phyloP scores from a whole-genome alignment of 1,140 invertebrate genomes.

The Listronotus bonariensis region DNA sequence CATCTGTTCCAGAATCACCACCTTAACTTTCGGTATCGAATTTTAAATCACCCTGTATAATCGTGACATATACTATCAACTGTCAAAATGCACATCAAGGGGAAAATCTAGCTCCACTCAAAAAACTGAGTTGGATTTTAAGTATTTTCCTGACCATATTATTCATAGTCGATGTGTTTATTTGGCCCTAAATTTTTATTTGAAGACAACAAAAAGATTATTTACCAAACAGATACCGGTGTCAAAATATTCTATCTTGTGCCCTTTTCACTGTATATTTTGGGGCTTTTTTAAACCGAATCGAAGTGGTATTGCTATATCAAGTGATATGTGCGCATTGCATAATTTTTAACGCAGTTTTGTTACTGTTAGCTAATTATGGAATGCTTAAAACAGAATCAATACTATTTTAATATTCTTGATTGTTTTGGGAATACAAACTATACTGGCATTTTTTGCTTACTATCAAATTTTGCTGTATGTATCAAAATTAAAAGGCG shows the following conservation, averaged over 20 bases:
- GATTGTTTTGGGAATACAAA: background rate
- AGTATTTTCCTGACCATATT: background rate
- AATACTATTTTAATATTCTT: too few relatives aligned
- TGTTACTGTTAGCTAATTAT: background rate
- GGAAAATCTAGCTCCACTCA: background rate
- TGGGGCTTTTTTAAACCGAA: constrained; percentile 3
- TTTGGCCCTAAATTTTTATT: background rate
- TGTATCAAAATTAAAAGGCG: too few relatives aligned
- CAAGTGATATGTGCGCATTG: background rate
- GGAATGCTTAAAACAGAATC: background rate
- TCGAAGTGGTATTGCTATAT: background rate
- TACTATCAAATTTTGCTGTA: background rate
- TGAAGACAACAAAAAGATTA: background rate
- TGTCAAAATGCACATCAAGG: background rate
- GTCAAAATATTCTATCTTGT: constrained; percentile 8
- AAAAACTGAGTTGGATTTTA: background rate
- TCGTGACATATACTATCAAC: too few relatives aligned
- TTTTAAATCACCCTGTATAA: too few relatives aligned
- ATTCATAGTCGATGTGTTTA: background rate
- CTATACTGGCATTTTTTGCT: background rate
- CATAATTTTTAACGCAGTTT: background rate
- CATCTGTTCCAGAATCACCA: too few relatives aligned
- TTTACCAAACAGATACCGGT: background rate
- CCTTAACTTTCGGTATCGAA: too few relatives aligned
- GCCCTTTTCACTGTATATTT: background rate